Percentiles rank a stretch among this genome's conserved stretches.
These are phyloP conservation scores for Fundulus diaphanus DNA, from an alignment of 2,797 vertebrate species.

Conservation along the genomic window DNA sequence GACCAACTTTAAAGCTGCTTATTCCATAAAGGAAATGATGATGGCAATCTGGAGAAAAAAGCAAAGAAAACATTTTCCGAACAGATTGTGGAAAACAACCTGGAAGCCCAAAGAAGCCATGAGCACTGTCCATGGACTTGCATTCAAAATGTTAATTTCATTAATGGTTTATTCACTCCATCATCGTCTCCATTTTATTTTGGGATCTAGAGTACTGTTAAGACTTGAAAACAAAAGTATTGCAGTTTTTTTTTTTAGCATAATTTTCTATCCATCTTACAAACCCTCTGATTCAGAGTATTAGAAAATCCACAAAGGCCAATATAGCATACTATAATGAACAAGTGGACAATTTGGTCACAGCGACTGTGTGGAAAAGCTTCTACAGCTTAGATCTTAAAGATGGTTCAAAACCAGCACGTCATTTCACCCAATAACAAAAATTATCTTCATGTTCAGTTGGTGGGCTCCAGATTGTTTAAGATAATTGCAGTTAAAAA, in stretches of 20 bases:
- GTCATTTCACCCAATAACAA: background rate
- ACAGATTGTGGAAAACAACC: constrained; percentile 24
- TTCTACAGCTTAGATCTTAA: constrained; percentile 9
- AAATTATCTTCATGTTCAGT: background rate
- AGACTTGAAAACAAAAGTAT: background rate
- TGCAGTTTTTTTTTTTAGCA: background rate
- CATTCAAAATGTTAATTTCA: background rate
- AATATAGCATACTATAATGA: background rate
- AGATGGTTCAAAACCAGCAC: background rate
- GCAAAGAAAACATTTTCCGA: constrained; percentile 23
- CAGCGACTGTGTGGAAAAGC: background rate
- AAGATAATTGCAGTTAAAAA: background rate
- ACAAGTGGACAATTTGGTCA: background rate
- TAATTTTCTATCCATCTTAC: background rate
- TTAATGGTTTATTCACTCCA: background rate
- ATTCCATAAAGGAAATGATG: background rate
- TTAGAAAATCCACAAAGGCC: too few species aligned
- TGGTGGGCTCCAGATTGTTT: background rate
- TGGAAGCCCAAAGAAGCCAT: constrained; percentile 31
- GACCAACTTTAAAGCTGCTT: background rate
- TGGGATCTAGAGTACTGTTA: background rate
- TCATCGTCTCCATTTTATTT: background rate
- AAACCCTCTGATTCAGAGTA: background rate
- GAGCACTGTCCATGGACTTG: constrained; percentile 38
- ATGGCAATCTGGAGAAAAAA: background rate